Evolutionary conservation across 2,888 invertebrate species (phyloP).

Genomic region (Cephus sareptanus): DNA sequence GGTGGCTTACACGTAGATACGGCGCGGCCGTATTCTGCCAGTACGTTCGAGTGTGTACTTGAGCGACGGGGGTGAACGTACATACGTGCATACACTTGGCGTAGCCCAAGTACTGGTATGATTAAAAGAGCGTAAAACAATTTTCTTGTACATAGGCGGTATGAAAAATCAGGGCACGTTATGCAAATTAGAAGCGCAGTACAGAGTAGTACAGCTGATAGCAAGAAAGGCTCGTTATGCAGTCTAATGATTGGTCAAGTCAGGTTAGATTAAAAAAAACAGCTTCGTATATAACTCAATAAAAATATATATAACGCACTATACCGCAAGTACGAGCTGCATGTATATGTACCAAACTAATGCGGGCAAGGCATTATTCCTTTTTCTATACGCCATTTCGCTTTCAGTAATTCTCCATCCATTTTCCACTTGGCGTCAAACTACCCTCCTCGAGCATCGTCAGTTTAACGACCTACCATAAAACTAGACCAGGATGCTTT

Average conservation of each 20-base stretch:
- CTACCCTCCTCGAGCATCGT: background rate
- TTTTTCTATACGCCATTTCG: background rate
- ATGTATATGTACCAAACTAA: background rate
- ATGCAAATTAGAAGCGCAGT: constrained; percentile 23
- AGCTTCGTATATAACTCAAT: background rate
- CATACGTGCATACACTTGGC: background rate
- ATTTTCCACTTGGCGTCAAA: background rate
- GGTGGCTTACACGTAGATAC: background rate
- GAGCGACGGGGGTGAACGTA: background rate
- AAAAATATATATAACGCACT: background rate
- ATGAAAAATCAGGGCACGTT: constrained; percentile 14
- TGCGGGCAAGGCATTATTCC: constrained; percentile 11
- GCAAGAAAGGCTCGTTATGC: constrained; percentile 18
- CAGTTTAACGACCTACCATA: background rate
- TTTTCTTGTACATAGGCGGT: background rate
- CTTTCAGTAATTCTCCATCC: background rate
- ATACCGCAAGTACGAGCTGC: background rate
- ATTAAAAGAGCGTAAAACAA: constrained; percentile 1
- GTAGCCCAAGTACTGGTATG: background rate
- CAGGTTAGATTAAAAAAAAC: background rate
- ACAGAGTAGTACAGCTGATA: constrained; percentile 12
- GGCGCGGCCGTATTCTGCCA: background rate
- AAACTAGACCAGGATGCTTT: background rate
- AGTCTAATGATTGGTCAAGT: background rate
- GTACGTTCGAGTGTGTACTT: background rate